Conservation (phyloP, 1,140 invertebrate genomes). For the Phortica variegata region DNA sequence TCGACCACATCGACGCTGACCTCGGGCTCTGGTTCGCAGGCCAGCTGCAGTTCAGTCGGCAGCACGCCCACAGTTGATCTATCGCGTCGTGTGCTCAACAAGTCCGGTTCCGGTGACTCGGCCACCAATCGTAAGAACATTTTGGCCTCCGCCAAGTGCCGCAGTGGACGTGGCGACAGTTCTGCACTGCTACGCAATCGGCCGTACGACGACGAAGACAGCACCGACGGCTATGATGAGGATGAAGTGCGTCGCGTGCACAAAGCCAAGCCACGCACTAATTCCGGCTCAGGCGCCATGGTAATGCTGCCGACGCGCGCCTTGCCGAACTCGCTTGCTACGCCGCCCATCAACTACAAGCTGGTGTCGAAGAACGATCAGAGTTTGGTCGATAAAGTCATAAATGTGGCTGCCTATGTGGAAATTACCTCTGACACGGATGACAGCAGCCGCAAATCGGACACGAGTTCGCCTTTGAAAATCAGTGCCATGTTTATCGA, state of each 20-base stretch:
- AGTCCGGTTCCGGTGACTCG: conserved; percentile 62
- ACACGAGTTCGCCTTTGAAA: conserved; percentile 42
- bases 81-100: conserved; percentile 66
- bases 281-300: conserved; percentile 6
- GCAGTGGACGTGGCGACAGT: conserved; percentile 71
- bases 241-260: conserved; percentile 37
- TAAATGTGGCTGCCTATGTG: conserved; percentile 55
- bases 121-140: conserved; percentile 80
- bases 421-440: conserved; percentile 55
- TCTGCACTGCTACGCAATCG: conserved; percentile 16
- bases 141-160: conserved; percentile 79
- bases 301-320: conserved; percentile 3
- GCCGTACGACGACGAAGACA: conserved; percentile 42
- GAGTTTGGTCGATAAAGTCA: conserved; percentile 50
- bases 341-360: conserved; percentile 41
- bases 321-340: neutral
- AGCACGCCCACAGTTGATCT: conserved; percentile 62
- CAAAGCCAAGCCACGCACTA: conserved; percentile 33
- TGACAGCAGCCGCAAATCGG: conserved; percentile 49
- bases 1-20: conserved; percentile 67
- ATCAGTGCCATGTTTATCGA: conserved; percentile 57
- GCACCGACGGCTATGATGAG: conserved; percentile 49
- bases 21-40: conserved; percentile 65
- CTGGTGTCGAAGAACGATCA: conserved; percentile 26
- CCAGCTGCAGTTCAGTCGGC: conserved; percentile 66